Conservation (phyloP, 2,113 vertebrate species). For the Pseudorhombus dupliciocellatus region DNA sequence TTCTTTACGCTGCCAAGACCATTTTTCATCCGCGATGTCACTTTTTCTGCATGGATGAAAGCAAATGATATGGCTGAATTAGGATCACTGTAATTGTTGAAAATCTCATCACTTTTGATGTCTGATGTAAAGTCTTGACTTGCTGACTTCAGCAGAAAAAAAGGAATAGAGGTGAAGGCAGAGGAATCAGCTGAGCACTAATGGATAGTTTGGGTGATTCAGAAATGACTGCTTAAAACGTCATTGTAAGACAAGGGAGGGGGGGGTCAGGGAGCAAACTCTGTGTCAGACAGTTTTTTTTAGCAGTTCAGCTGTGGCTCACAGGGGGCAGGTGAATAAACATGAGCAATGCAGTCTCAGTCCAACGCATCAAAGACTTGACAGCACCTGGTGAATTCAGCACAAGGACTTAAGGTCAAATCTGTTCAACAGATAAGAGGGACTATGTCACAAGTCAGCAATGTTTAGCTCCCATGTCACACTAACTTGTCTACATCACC, state of each 20-base stretch:
- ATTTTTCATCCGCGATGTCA: constrained; percentile 76
- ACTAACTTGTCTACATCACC: constrained; percentile 78
- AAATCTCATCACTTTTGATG: constrained; percentile 48
- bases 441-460: constrained; percentile 26
- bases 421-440: constrained; percentile 43
- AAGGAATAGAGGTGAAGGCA: constrained; percentile 28
- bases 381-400: constrained; percentile 39
- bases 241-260: not conserved
- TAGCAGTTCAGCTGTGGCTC: constrained; percentile 55
- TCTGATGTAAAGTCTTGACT: constrained; percentile 45
- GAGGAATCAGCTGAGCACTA: constrained; percentile 24
- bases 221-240: constrained; percentile 19
- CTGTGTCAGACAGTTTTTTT: constrained; percentile 47
- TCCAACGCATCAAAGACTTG: constrained; percentile 57
- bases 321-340: constrained; percentile 68
- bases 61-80: constrained; percentile 59
- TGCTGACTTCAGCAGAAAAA: constrained; percentile 56
- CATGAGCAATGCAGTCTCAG: constrained; percentile 34
- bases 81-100: constrained; percentile 47
- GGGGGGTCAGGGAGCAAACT: constrained; percentile 19
- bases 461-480: constrained; percentile 19
- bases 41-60: constrained; percentile 79
- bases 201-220: constrained; percentile 35
- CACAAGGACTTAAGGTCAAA: constrained; percentile 50
- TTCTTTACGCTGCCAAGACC: constrained; percentile 81